Conservation (phyloP, 2,113 vertebrate species). For the Scytalopus superciliaris region DNA sequence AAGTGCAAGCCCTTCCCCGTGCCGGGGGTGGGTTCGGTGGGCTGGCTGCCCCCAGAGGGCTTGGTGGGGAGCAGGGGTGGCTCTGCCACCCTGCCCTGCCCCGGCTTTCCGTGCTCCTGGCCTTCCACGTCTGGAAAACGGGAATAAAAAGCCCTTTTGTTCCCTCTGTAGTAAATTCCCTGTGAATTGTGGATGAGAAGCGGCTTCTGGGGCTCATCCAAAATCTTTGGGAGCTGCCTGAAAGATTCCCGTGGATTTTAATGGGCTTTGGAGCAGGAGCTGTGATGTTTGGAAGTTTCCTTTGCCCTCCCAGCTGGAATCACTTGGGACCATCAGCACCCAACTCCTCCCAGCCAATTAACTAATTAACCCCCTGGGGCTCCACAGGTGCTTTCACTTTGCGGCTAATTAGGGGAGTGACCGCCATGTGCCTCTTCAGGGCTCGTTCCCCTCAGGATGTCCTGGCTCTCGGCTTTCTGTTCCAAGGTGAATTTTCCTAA, state of each 20-base stretch:
- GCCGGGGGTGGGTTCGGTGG: not conserved
- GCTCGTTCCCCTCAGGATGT: fast-evolving
- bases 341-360: not conserved
- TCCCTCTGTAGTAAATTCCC: not conserved
- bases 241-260: not conserved
- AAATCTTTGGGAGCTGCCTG: not conserved
- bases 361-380: not conserved
- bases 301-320: not conserved
- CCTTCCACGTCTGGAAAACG: not conserved
- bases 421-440: fast-evolving
- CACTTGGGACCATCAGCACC: not conserved
- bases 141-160: not conserved
- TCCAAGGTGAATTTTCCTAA: fast-evolving
- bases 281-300: not conserved
- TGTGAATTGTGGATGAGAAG: not conserved
- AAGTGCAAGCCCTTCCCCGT: fast-evolving
- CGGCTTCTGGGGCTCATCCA: not conserved
- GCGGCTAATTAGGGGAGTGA: not conserved
- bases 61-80: not conserved
- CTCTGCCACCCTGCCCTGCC: not conserved
- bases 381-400: not conserved
- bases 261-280: not conserved
- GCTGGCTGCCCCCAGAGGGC: not conserved
- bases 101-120: not conserved
- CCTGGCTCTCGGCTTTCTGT: not conserved